phyloP scores from a whole-genome alignment of 2,888 invertebrate species.

The Drosophila mimetica region DNA sequence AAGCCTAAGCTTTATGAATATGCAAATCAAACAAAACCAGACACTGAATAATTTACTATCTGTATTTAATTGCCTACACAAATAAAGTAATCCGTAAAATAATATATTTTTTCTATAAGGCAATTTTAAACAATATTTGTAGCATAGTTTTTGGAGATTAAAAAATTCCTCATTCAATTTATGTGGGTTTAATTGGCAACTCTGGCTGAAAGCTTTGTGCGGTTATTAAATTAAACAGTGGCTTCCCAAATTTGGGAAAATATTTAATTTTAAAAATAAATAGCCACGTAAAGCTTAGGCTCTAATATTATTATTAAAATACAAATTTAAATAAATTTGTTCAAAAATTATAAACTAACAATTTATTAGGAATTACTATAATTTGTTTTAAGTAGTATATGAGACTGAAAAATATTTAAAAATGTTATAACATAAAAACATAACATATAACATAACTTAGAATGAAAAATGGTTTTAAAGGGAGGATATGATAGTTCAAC shows the following conservation, averaged over 20 bases:
- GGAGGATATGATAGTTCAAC: background rate
- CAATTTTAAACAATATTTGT: background rate
- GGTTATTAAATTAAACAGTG: conserved; percentile 5
- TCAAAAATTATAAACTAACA: too few relatives aligned
- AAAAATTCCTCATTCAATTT: background rate
- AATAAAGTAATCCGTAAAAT: background rate
- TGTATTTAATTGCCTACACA: background rate
- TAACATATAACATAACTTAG: too few relatives aligned
- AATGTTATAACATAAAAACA: too few relatives aligned
- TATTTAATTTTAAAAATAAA: background rate
- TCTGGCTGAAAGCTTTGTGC: conserved; percentile 26
- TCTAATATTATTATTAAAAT: background rate
- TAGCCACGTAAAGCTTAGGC: background rate
- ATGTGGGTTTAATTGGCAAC: conserved; percentile 6
- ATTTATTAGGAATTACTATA: too few relatives aligned
- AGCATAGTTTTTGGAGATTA: conserved; percentile 32
- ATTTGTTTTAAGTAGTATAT: too few relatives aligned
- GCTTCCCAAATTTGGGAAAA: background rate
- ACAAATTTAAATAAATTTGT: too few relatives aligned
- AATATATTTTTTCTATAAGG: background rate
- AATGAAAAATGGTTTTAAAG: background rate
- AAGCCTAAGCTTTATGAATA: background rate
- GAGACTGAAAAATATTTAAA: too few relatives aligned
- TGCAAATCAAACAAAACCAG: background rate
- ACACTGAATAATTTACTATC: conserved; percentile 7